phyloP scores from a whole-genome alignment of 2,113 vertebrate species.

The Tachycineta bicolor region DNA sequence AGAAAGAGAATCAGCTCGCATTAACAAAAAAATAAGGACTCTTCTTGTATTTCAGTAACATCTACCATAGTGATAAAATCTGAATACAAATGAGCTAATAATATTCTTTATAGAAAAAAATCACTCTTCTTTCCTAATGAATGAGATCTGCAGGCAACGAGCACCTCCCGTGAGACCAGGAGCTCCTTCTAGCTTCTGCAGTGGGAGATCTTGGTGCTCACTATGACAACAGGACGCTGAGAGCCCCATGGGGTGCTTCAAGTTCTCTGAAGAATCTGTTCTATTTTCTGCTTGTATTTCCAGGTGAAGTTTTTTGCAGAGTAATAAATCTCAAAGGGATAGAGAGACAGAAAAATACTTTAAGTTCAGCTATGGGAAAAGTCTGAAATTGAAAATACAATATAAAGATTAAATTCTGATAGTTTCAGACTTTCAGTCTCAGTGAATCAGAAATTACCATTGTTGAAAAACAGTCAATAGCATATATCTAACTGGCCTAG shows the following conservation, averaged over 20 bases:
- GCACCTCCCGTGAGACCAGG: background rate
- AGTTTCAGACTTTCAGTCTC: background rate
- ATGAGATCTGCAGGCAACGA: background rate
- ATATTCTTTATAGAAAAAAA: background rate
- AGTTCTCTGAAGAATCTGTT: background rate
- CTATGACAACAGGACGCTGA: background rate
- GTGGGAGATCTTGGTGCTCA: background rate
- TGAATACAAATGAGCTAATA: slow-evolving; percentile 13
- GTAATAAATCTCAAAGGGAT: background rate
- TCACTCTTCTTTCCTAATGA: background rate
- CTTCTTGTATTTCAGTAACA: background rate
- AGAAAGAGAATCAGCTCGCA: background rate
- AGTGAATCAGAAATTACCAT: background rate
- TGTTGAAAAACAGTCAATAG: background rate
- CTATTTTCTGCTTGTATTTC: background rate
- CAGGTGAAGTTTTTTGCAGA: background rate
- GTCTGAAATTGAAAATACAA: background rate
- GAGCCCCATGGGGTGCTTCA: background rate
- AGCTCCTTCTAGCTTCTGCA: background rate
- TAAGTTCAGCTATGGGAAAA: background rate
- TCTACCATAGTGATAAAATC: slow-evolving; percentile 26
- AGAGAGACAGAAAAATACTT: background rate
- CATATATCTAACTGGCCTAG: background rate
- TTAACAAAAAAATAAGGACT: background rate
- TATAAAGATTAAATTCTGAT: background rate